A percentile compares a stretch with the other conserved stretches of the same genome.
Conservation (phyloP, 64 coral and sea anemone genomes). For the Pachyseris speciosa region DNA sequence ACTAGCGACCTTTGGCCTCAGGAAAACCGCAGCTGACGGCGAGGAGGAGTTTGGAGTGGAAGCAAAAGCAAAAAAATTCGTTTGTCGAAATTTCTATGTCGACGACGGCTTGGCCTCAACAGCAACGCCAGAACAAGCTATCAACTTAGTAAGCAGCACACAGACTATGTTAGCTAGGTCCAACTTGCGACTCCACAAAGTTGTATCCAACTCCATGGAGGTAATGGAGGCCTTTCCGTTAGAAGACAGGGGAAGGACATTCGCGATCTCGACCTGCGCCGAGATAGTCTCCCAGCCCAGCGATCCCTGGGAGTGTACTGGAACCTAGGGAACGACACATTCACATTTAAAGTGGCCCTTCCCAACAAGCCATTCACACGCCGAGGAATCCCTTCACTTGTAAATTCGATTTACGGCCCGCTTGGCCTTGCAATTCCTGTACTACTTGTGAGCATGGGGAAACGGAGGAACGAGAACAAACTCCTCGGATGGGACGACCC, state of each 20-base stretch:
- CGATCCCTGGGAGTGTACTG: slow-evolving; percentile 11
- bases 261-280: neutral
- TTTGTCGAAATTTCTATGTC: too few species aligned
- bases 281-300: too few species aligned
- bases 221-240: slow-evolving; percentile 5
- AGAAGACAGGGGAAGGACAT: neutral
- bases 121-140: neutral
- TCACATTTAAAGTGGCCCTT: neutral
- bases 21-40: neutral
- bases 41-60: neutral
- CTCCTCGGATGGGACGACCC: neutral
- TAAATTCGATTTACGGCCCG: slow-evolving; percentile 26
- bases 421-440: slow-evolving; percentile 8
- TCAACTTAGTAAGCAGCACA: neutral
- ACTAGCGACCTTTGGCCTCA: slow-evolving; percentile 1
- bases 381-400: neutral
- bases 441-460: neutral
- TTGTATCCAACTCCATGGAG: neutral
- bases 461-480: neutral
- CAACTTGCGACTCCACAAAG: slow-evolving; percentile 5
- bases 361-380: slow-evolving; percentile 7
- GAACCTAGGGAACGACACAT: neutral
- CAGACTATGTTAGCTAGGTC: neutral
- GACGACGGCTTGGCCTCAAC: too few species aligned
- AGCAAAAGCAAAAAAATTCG: neutral